Percentiles rank a stretch among this genome's conserved stretches.
Conservation (phyloP, 1,140 invertebrate genomes). For the Caerostris extrusa region DNA sequence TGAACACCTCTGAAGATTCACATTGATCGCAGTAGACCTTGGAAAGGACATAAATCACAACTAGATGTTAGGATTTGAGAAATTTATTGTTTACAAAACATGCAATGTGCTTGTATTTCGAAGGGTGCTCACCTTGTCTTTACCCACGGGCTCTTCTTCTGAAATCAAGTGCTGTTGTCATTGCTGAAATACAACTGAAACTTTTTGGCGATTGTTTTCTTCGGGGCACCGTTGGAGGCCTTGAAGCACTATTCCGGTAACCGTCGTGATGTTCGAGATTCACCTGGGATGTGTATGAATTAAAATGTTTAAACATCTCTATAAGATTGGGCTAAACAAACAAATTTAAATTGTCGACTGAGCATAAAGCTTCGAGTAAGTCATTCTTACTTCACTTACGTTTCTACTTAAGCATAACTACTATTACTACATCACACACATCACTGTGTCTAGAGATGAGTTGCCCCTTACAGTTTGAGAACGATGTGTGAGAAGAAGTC, state of each 20-base stretch:
- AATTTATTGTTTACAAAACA: too few relatives aligned
- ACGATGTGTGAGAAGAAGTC: too few relatives aligned
- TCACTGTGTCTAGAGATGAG: too few relatives aligned
- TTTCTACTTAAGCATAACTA: too few relatives aligned
- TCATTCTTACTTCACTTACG: too few relatives aligned
- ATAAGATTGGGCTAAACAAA: too few relatives aligned
- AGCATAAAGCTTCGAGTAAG: too few relatives aligned
- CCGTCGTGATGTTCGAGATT: slow-evolving; percentile 73
- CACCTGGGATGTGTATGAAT: slow-evolving; percentile 48
- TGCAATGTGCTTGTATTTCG: not conserved
- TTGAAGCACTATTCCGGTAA: slow-evolving; percentile 78
- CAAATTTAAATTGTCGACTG: too few relatives aligned
- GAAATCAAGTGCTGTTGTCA: slow-evolving; percentile 72
- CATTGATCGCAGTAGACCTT: slow-evolving; percentile 78
- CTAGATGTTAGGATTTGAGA: not conserved
- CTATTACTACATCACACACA: too few relatives aligned
- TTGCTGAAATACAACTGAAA: slow-evolving; percentile 78
- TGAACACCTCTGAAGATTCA: slow-evolving; percentile 58
- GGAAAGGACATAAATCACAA: not conserved
- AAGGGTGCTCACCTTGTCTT: slow-evolving; percentile 70
- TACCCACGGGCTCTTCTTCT: slow-evolving; percentile 79
- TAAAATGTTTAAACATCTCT: too few relatives aligned
- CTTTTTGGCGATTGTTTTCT: slow-evolving; percentile 74
- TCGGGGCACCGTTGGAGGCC: slow-evolving; percentile 66
- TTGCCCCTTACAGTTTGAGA: too few relatives aligned